Conservation (phyloP, 2,113 vertebrate species). For the Trinectes maculatus region DNA sequence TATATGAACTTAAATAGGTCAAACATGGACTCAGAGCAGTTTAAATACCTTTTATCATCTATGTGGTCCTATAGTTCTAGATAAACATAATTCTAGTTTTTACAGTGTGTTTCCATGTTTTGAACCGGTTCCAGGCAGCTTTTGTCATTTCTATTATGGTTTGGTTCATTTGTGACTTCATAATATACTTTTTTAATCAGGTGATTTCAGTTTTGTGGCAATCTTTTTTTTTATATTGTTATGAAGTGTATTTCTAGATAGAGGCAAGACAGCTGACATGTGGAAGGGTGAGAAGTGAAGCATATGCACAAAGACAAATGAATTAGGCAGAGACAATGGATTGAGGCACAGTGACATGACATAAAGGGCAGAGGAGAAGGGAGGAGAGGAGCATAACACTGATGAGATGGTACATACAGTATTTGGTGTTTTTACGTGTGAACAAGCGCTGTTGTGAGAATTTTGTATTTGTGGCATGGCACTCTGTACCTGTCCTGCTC, state of each 20-base stretch:
- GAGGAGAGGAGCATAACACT: neutral
- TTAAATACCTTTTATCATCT: conserved; percentile 1
- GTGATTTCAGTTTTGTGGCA: neutral
- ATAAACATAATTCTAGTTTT: neutral
- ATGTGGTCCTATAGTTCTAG: neutral
- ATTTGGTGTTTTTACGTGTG: too few species aligned
- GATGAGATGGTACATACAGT: too few species aligned
- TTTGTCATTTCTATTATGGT: too few species aligned
- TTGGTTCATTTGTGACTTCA: too few species aligned
- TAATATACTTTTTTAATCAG: neutral
- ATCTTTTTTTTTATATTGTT: too few species aligned
- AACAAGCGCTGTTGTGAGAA: too few species aligned
- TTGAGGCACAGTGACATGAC: too few species aligned
- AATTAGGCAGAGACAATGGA: conserved; percentile 11
- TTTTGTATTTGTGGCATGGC: too few species aligned
- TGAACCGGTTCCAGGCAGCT: too few species aligned
- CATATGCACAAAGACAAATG: neutral
- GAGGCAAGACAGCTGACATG: neutral
- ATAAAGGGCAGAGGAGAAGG: neutral
- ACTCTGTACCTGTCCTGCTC: too few species aligned
- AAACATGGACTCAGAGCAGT: conserved; percentile 31
- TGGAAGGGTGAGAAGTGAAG: conserved; percentile 5
- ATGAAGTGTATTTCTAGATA: neutral
- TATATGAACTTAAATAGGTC: conserved; percentile 27
- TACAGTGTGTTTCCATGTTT: neutral